Evolutionary conservation across 1,140 invertebrate genomes (phyloP).

Genomic region (Drosophila novamexicana): DNA sequence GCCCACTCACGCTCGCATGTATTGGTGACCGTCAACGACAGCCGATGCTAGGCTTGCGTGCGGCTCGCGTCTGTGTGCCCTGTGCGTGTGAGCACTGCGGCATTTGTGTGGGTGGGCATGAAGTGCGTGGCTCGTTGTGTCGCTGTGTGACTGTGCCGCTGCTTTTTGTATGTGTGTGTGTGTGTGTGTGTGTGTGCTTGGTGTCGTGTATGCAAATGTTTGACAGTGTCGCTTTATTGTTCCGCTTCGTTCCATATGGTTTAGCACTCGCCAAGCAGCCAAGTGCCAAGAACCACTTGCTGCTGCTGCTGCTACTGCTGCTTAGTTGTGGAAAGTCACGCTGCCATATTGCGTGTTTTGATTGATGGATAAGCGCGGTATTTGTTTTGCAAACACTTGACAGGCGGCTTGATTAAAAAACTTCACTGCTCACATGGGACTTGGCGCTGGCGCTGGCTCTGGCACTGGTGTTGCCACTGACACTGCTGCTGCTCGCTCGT

Average conservation of each 20-base stretch:
- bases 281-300: slow-evolving; percentile 57
- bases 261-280: slow-evolving; percentile 35
- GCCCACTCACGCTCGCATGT: background rate
- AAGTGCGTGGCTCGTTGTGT: slow-evolving; percentile 9
- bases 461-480: slow-evolving; percentile 1
- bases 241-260: slow-evolving; percentile 72
- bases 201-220: slow-evolving; percentile 75
- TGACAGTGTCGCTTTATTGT: slow-evolving; percentile 79
- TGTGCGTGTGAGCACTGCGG: slow-evolving; percentile 5
- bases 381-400: slow-evolving; percentile 83
- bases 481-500: background rate
- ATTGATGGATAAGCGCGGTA: slow-evolving; percentile 83
- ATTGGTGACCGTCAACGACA: background rate
- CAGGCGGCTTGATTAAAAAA: slow-evolving; percentile 84
- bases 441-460: slow-evolving; percentile 17
- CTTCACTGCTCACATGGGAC: slow-evolving; percentile 84
- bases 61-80: background rate
- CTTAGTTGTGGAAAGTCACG: slow-evolving; percentile 78
- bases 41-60: background rate
- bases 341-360: slow-evolving; percentile 83
- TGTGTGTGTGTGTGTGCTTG: slow-evolving; percentile 19
- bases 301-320: slow-evolving; percentile 28
- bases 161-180: background rate
- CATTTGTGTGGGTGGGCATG: slow-evolving; percentile 1
- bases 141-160: too few species aligned